These are phyloP conservation scores for Cyprinella venusta DNA, from an alignment of 2,797 vertebrate species.

Conservation along the genomic window DNA sequence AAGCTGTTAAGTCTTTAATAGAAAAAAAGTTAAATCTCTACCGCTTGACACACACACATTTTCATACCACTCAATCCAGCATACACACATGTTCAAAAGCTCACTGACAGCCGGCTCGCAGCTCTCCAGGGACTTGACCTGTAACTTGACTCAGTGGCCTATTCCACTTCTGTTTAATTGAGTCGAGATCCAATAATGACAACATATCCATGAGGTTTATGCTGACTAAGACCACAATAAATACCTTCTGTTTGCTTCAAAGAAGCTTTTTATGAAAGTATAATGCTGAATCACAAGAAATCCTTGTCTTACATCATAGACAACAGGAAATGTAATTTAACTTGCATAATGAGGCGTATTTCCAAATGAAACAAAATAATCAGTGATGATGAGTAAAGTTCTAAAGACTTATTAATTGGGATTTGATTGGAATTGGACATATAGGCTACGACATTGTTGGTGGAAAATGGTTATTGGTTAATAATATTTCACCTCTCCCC, in stretches of 20 bases:
- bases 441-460: not conserved
- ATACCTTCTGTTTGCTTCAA: not conserved
- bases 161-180: conserved; percentile 52
- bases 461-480: not conserved
- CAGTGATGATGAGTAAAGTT: not conserved
- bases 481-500: not conserved
- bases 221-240: not conserved
- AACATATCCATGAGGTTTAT: not conserved
- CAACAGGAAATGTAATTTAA: not conserved
- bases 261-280: not conserved
- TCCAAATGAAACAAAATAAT: not conserved
- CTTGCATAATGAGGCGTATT: not conserved
- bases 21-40: conserved; percentile 8
- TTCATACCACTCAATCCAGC: not conserved
- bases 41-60: not conserved
- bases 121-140: conserved; percentile 42
- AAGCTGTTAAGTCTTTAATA: too few species aligned
- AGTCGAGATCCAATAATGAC: conserved; percentile 50
- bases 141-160: conserved; percentile 44
- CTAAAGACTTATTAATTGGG: not conserved
- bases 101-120: conserved; percentile 12
- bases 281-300: not conserved
- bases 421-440: not conserved
- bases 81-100: conserved; percentile 21
- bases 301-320: not conserved